Percentiles rank a stretch among this genome's conserved stretches.
Evolutionary conservation across 2,888 invertebrate species (phyloP).

Genomic region (Hypomecis punctinalis): DNA sequence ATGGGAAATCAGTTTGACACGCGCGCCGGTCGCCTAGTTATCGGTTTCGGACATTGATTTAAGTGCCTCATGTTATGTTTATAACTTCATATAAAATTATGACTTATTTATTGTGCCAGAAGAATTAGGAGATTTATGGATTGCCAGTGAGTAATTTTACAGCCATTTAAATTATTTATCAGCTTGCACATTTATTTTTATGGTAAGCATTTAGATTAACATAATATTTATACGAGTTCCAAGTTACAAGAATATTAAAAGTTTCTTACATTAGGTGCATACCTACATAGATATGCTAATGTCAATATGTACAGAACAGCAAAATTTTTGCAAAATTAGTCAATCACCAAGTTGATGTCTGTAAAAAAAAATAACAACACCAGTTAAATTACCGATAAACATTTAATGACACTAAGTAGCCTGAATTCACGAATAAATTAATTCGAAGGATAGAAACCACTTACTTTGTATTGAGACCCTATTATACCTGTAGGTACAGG

Average conservation of each 20-base stretch:
- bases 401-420: too few species aligned
- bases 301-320: too few species aligned
- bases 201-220: slow-evolving; percentile 38
- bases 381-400: too few species aligned
- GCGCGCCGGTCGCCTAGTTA: slow-evolving; percentile 50
- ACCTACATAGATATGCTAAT: background rate
- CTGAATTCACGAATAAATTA: too few species aligned
- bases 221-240: slow-evolving; percentile 21
- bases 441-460: too few species aligned
- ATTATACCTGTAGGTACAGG: too few species aligned
- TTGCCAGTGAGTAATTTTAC: slow-evolving; percentile 70
- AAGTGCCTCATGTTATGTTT: slow-evolving; percentile 68
- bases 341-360: too few species aligned
- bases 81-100: slow-evolving; percentile 68
- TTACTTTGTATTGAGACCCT: background rate
- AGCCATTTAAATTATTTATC: slow-evolving; percentile 50
- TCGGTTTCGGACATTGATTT: slow-evolving; percentile 66
- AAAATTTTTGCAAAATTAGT: too few species aligned
- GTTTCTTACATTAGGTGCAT: too few species aligned
- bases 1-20: slow-evolving; percentile 57
- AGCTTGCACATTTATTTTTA: slow-evolving; percentile 34
- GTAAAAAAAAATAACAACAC: too few species aligned
- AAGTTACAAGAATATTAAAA: slow-evolving; percentile 8
- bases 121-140: slow-evolving; percentile 70
- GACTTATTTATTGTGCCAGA: slow-evolving; percentile 69